phyloP scores from a whole-genome alignment of 1,140 invertebrate genomes.

The Acromyrmex charruanus region DNA sequence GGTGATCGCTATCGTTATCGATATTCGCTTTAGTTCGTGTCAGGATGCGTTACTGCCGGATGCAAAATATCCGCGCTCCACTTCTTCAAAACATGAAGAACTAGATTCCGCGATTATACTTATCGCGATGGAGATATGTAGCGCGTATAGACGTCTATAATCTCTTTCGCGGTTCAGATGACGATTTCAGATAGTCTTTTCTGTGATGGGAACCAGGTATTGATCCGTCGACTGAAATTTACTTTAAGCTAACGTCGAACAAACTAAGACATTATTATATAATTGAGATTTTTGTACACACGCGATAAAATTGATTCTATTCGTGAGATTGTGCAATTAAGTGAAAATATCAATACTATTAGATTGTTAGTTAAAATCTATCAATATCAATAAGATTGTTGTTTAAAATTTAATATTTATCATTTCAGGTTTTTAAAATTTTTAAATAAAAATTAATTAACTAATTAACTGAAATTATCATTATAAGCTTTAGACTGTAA shows the following conservation, averaged over 20 bases:
- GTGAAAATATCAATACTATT: slow-evolving; percentile 8
- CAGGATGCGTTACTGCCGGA: slow-evolving; percentile 55
- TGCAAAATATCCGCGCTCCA: slow-evolving; percentile 62
- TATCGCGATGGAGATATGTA: slow-evolving; percentile 63
- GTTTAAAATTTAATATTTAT: not conserved
- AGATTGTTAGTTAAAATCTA: no score
- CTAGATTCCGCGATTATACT: slow-evolving; percentile 58
- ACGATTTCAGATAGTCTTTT: slow-evolving; percentile 63
- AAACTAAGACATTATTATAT: slow-evolving; percentile 35
- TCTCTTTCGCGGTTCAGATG: slow-evolving; percentile 65
- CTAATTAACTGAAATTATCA: no score
- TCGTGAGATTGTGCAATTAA: not conserved
- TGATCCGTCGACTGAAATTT: slow-evolving; percentile 52
- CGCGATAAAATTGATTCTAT: not conserved
- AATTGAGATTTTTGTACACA: not conserved
- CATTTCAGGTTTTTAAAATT: not conserved
- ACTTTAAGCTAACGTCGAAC: slow-evolving; percentile 44
- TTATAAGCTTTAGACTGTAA: no score
- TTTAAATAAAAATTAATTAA: no score
- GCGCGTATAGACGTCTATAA: slow-evolving; percentile 63
- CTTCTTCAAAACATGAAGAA: slow-evolving; percentile 65
- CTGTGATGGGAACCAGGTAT: slow-evolving; percentile 55
- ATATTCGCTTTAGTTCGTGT: slow-evolving; percentile 61
- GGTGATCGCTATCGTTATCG: slow-evolving; percentile 60
- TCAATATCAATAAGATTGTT: not conserved